These are phyloP conservation scores for Hetaerina titia DNA, from an alignment of 2,888 invertebrate species.

Conservation along the genomic window DNA sequence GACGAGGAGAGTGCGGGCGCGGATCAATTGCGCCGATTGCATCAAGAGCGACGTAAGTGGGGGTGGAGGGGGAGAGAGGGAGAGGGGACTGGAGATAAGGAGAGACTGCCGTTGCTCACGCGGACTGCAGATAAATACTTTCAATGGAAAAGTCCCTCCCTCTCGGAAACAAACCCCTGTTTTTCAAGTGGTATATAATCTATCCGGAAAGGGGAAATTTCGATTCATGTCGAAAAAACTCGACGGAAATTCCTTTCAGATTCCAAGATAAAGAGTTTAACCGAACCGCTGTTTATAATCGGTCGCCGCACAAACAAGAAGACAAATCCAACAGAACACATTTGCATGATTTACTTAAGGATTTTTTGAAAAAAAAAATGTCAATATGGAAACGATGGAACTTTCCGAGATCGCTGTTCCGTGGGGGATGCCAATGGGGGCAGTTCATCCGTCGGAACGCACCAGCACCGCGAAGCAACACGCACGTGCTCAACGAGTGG, in stretches of 20 bases:
- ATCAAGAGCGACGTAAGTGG: too few species aligned
- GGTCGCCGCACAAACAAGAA: background rate
- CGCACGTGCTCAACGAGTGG: too few species aligned
- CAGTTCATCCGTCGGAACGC: too few species aligned
- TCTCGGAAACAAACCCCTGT: background rate
- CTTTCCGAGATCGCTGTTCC: background rate
- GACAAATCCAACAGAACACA: background rate
- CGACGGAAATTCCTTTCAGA: background rate
- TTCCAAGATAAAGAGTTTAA: background rate
- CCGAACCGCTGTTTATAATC: background rate
- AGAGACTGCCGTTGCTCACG: background rate
- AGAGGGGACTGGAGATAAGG: background rate
- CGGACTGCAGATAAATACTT: background rate
- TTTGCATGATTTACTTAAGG: slow-evolving; percentile 4
- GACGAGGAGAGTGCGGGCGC: too few species aligned
- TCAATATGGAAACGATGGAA: background rate
- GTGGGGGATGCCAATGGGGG: too few species aligned
- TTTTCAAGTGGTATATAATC: background rate
- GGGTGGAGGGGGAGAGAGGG: too few species aligned
- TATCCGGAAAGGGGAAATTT: background rate
- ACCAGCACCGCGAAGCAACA: too few species aligned
- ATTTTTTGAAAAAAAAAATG: background rate
- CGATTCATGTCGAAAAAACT: background rate
- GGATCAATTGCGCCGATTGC: too few species aligned
- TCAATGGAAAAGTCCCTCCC: background rate